Percentiles rank a stretch among this genome's conserved stretches.
Conservation (phyloP, 2,797 vertebrate species). For the Stomatorhinus walkeri region DNA sequence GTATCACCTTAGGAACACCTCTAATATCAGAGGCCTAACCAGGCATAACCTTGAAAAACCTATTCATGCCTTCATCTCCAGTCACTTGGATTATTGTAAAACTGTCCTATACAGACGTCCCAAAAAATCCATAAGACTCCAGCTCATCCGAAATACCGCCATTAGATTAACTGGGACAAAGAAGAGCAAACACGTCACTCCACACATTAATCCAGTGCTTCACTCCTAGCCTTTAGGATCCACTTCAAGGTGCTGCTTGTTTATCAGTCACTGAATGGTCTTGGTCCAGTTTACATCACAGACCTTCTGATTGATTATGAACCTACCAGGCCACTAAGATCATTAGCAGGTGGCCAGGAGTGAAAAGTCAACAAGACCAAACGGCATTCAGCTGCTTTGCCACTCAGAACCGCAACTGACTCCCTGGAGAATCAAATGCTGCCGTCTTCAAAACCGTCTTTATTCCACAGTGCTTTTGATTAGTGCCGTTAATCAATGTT, state of each 20-base stretch:
- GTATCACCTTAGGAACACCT: neutral
- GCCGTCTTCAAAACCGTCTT: neutral
- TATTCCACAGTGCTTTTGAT: neutral
- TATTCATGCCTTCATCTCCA: neutral
- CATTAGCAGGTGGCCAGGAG: neutral
- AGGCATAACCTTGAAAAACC: neutral
- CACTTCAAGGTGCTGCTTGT: neutral
- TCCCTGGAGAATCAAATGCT: neutral
- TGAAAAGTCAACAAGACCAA: neutral
- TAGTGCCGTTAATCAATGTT: neutral
- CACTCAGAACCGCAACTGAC: neutral
- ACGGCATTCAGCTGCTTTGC: neutral
- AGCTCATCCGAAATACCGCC: neutral
- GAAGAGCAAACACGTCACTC: neutral
- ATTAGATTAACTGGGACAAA: neutral
- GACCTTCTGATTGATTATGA: neutral
- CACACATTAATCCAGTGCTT: neutral
- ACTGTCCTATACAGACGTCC: neutral
- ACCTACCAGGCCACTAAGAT: neutral
- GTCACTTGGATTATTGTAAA: neutral
- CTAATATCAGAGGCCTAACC: neutral
- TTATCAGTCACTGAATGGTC: neutral
- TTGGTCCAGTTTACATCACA: neutral
- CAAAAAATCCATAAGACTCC: neutral
- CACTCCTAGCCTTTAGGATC: neutral